These are phyloP conservation scores for Aphis gossypii DNA, from an alignment of 1,140 invertebrate genomes.

Conservation along the genomic window DNA sequence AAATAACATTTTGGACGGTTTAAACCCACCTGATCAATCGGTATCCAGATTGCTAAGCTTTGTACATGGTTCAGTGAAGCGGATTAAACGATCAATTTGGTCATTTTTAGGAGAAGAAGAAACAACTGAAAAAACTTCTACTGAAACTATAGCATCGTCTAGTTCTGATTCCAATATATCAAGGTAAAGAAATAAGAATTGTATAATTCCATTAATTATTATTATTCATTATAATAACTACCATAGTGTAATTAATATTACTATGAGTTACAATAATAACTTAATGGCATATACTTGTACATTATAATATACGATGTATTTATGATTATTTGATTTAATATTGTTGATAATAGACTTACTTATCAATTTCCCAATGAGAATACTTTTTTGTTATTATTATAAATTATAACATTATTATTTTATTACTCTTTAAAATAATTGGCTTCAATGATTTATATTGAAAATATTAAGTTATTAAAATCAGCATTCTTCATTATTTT, in stretches of 20 bases:
- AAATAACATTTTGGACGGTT: neutral
- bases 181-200: neutral
- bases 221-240: neutral
- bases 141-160: neutral
- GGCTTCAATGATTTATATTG: neutral
- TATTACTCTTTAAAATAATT: neutral
- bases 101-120: neutral
- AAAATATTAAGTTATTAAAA: neutral
- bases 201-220: neutral
- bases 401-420: neutral
- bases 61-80: neutral
- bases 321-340: neutral
- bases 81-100: conserved; percentile 26
- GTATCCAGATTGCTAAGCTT: neutral
- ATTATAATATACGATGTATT: neutral
- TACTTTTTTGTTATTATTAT: neutral
- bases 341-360: neutral
- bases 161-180: neutral
- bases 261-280: neutral
- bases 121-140: too few relatives aligned
- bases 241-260: neutral
- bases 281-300: neutral
- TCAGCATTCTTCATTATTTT: neutral
- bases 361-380: neutral
- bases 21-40: neutral